Evolutionary conservation across 2,888 invertebrate species (phyloP).

Genomic region (Lagria hirta): DNA sequence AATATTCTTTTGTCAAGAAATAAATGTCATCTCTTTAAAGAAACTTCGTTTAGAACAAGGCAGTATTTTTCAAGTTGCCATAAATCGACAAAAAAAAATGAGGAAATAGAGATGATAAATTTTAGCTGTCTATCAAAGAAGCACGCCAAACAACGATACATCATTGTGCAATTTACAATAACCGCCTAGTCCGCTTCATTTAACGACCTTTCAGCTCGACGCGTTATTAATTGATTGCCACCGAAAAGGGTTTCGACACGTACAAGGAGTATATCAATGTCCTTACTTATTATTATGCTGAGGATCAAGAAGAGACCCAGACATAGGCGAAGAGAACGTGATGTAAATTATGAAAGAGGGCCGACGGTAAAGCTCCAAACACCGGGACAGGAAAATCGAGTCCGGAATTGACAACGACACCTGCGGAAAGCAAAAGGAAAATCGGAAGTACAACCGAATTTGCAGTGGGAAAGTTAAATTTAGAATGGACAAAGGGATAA

Average conservation of each 20-base stretch:
- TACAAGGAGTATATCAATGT: conserved; percentile 10
- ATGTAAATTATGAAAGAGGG: conserved; percentile 26
- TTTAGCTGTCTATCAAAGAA: conserved; percentile 28
- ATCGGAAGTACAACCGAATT: not conserved
- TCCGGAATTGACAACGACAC: conserved; percentile 14
- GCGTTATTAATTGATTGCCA: conserved; percentile 21
- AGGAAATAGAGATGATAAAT: conserved; percentile 28
- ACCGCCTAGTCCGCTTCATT: conserved; percentile 13
- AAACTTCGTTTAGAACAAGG: too few species aligned
- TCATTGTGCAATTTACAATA: conserved; percentile 30
- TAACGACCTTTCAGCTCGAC: conserved; percentile 13
- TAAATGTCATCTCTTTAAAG: too few species aligned
- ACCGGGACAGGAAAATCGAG: conserved; percentile 8
- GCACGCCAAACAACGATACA: conserved; percentile 29
- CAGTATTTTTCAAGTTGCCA: too few species aligned
- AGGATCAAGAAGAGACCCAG: conserved; percentile 12
- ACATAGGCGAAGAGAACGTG: conserved; percentile 31
- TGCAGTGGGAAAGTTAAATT: too few species aligned
- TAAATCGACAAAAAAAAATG: conserved; percentile 6
- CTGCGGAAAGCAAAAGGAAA: conserved; percentile 13
- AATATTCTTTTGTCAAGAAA: too few species aligned
- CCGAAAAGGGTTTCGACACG: conserved; percentile 11
- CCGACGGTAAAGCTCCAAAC: conserved; percentile 10
- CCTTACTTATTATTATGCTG: conserved; percentile 12
- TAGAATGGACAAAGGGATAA: too few species aligned